A percentile compares a stretch with the other conserved stretches of the same genome.
These are phyloP conservation scores for Dunckerocampus dactyliophorus DNA, from an alignment of 2,113 vertebrate species.

Conservation along the genomic window DNA sequence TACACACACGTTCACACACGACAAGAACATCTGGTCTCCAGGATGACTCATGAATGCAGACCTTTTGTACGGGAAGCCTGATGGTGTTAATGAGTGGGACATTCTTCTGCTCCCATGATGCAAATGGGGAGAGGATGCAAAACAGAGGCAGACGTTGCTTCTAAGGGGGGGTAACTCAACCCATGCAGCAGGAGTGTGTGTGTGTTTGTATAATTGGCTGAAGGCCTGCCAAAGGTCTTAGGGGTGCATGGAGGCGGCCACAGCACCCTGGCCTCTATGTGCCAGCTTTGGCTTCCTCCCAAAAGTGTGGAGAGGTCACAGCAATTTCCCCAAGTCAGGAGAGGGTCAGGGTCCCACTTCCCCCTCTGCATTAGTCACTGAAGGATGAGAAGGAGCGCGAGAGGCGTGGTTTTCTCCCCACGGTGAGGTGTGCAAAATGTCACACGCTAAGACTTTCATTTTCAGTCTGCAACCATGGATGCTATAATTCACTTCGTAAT, in stretches of 20 bases:
- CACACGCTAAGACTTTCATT: constrained; percentile 30
- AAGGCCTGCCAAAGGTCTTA: constrained; percentile 44
- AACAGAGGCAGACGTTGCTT: constrained; percentile 55
- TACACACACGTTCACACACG: constrained; percentile 31
- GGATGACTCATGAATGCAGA: constrained; percentile 54
- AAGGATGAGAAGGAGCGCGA: constrained; percentile 57
- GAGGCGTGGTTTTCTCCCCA: constrained; percentile 48
- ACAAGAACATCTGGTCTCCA: constrained; percentile 64
- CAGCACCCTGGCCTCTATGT: constrained; percentile 44
- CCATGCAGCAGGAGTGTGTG: constrained; percentile 41
- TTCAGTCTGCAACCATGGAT: constrained; percentile 35
- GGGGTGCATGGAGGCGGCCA: constrained; percentile 59
- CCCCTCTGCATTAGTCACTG: constrained; percentile 67
- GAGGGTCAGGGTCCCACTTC: constrained; percentile 64
- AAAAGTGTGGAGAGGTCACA: constrained; percentile 65
- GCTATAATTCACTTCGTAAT: constrained; percentile 54
- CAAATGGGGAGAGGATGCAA: constrained; percentile 57
- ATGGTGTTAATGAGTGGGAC: constrained; percentile 65
- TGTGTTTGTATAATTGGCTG: constrained; percentile 45
- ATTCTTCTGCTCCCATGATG: constrained; percentile 43
- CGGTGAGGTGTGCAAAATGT: constrained; percentile 41
- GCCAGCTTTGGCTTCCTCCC: constrained; percentile 68
- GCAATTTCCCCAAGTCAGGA: constrained; percentile 74
- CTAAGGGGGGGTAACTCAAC: constrained; percentile 52
- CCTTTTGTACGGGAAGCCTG: constrained; percentile 44